Evolutionary conservation across 2,888 invertebrate genomes (phyloP).

Genomic region (Scaeva pyrastri): DNA sequence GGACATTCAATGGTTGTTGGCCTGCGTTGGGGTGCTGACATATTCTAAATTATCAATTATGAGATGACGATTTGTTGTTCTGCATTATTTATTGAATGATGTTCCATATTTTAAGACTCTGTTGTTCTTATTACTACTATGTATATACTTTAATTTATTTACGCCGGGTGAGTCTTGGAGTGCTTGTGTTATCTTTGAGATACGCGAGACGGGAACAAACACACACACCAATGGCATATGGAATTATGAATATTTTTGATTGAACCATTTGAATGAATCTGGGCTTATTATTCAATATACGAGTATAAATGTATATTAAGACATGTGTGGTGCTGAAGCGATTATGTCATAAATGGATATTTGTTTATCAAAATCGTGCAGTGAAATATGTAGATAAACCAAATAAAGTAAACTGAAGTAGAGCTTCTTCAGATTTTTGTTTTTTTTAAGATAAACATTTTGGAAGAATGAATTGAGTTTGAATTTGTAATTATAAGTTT

Average conservation of each 20-base stretch:
- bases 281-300: not conserved
- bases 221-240: not conserved
- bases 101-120: slow-evolving; percentile 14
- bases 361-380: not conserved
- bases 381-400: not conserved
- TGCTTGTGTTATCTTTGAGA: slow-evolving; percentile 10
- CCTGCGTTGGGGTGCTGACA: not conserved
- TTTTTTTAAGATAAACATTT: no score
- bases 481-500: no score
- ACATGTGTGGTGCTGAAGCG: not conserved
- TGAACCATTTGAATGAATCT: not conserved
- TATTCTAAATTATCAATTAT: slow-evolving; percentile 12
- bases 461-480: no score
- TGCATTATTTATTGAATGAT: slow-evolving; percentile 22
- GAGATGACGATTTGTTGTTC: not conserved
- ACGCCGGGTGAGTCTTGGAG: not conserved
- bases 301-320: not conserved
- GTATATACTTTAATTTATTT: not conserved
- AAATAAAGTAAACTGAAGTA: not conserved
- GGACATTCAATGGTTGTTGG: not conserved
- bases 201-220: not conserved
- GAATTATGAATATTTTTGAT: not conserved
- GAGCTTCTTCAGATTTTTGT: no score
- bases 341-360: not conserved
- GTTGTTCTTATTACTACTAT: not conserved